Percentiles rank a stretch among this genome's conserved stretches.
Evolutionary conservation across 1,140 invertebrate species (phyloP).

Genomic region (Drosophila azteca): DNA sequence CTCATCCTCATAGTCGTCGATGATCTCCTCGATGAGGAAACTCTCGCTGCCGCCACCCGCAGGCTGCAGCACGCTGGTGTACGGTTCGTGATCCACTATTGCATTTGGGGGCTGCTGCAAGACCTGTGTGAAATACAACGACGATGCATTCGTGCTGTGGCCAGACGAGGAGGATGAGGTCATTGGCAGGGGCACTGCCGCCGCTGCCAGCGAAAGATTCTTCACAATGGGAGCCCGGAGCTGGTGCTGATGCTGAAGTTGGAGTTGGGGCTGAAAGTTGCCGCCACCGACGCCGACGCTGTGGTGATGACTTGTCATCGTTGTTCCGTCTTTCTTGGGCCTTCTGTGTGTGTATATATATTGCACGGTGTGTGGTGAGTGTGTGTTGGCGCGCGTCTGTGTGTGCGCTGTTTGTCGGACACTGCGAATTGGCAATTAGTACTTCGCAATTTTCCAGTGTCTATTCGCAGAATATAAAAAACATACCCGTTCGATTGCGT

Average conservation of each 20-base stretch:
- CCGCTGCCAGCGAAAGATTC: conserved; percentile 69
- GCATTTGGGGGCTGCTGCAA: conserved; percentile 39
- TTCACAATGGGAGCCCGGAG: conserved; percentile 62
- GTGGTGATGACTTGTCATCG: conserved; percentile 79
- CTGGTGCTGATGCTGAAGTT: conserved; percentile 33
- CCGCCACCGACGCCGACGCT: conserved; percentile 56
- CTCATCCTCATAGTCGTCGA: conserved; percentile 72
- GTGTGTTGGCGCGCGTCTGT: conserved; percentile 53
- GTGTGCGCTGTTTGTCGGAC: conserved; percentile 36
- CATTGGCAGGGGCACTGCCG: conserved; percentile 62
- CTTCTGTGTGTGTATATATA: conserved; percentile 33
- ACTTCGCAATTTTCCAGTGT: conserved; percentile 39
- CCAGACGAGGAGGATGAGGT: conserved; percentile 27
- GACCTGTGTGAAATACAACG: conserved; percentile 65
- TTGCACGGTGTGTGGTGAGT: conserved; percentile 4
- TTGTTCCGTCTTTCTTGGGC: conserved; percentile 16
- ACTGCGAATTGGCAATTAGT: conserved; percentile 62
- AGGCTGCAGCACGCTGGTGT: conserved; percentile 59
- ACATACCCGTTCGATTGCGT: conserved; percentile 50
- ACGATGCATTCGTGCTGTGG: conserved; percentile 40
- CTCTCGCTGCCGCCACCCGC: conserved; percentile 62
- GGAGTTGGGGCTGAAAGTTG: conserved; percentile 58
- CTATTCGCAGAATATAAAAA: conserved; percentile 6
- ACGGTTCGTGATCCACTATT: conserved; percentile 68
- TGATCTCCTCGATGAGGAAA: conserved; percentile 76